Conservation (phyloP, 2,888 invertebrate genomes). For the Amiota mariae region DNA sequence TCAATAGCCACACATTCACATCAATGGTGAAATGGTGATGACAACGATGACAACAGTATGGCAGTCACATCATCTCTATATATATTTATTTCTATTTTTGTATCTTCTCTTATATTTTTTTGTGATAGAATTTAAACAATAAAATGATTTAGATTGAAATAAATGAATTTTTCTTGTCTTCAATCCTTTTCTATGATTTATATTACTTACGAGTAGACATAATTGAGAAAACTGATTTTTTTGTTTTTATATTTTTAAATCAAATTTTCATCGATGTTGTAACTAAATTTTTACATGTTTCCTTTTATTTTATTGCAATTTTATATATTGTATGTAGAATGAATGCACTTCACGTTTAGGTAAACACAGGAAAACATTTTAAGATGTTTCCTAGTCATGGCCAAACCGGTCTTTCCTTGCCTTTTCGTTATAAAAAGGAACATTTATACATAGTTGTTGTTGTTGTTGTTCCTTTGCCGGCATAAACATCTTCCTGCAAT, state of each 20-base stretch:
- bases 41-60: not conserved
- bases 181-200: not conserved
- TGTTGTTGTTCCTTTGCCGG: too few relatives aligned
- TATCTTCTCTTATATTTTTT: not conserved
- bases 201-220: not conserved
- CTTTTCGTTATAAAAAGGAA: not conserved
- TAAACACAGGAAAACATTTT: constrained; percentile 30
- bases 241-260: too few relatives aligned
- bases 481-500: too few relatives aligned
- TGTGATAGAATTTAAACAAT: too few relatives aligned
- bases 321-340: too few relatives aligned
- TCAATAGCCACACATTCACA: constrained; percentile 5
- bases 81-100: not conserved
- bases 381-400: constrained; percentile 24
- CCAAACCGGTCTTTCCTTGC: not conserved
- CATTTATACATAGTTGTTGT: too few relatives aligned
- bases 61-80: not conserved
- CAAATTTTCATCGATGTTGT: too few relatives aligned
- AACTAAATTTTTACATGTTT: too few relatives aligned
- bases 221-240: too few relatives aligned
- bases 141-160: constrained; percentile 29
- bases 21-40: not conserved
- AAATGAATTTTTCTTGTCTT: not conserved
- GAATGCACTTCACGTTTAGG: constrained; percentile 16
- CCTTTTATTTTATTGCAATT: too few relatives aligned